Evolutionary conservation across 35 echinoderm and acorn worm genomes (phyloP).

Genomic region (Strongylocentrotus purpuratus): DNA sequence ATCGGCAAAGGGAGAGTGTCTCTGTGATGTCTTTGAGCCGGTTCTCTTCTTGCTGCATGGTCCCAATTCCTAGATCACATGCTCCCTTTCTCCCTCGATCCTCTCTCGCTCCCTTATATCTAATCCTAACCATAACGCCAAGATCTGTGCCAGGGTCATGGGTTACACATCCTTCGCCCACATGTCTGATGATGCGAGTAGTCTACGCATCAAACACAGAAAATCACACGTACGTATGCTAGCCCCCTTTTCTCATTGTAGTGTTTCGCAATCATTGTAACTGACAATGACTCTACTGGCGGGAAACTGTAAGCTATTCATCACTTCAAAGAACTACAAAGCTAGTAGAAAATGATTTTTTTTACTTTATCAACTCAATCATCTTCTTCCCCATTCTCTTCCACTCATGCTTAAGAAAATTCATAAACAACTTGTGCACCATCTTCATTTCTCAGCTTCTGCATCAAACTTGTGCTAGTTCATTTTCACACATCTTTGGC

Average conservation of each 20-base stretch:
- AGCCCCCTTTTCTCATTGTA: background rate
- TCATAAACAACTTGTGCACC: too few relatives aligned
- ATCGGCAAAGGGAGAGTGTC: too few relatives aligned
- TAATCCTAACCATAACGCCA: background rate
- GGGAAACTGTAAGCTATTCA: background rate
- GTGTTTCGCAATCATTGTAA: background rate
- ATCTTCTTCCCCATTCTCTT: background rate
- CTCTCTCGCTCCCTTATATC: background rate
- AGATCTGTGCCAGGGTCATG: background rate
- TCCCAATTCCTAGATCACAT: background rate
- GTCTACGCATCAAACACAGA: background rate
- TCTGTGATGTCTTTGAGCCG: too few relatives aligned
- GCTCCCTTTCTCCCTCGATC: background rate
- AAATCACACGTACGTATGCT: background rate
- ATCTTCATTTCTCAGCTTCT: too few relatives aligned
- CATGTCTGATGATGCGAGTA: background rate
- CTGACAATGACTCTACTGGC: background rate
- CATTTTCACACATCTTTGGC: too few relatives aligned
- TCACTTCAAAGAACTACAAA: background rate
- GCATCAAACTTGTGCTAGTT: too few relatives aligned
- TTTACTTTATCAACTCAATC: background rate
- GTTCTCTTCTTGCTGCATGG: too few relatives aligned
- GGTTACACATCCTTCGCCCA: background rate
- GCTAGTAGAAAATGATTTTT: background rate
- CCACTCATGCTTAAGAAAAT: background rate